Percentiles rank a stretch among this genome's conserved stretches.
Evolutionary conservation across 2,797 vertebrate species (phyloP).

Genomic region (Furcifer pardalis): DNA sequence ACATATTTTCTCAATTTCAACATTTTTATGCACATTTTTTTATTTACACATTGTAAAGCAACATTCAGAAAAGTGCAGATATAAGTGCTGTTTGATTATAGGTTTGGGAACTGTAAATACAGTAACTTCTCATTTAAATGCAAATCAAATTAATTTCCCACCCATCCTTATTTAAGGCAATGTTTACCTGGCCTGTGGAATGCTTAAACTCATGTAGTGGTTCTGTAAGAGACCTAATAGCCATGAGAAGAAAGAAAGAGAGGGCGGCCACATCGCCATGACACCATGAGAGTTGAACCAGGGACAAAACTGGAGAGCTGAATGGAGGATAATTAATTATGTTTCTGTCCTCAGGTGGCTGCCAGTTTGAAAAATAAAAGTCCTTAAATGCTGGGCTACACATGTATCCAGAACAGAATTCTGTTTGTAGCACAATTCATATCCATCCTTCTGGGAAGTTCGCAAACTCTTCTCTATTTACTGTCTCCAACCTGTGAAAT

Average conservation of each 20-base stretch:
- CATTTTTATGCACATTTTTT: not conserved
- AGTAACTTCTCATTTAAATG: not conserved
- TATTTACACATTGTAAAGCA: not conserved
- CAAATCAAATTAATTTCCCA: not conserved
- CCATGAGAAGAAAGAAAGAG: not conserved
- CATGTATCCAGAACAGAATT: not conserved
- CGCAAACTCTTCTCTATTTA: not conserved
- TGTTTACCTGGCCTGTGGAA: not conserved
- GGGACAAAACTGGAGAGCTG: not conserved
- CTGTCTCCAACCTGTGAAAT: not conserved
- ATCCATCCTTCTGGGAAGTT: not conserved
- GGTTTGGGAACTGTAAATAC: not conserved
- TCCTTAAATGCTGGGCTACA: not conserved
- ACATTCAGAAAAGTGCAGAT: not conserved
- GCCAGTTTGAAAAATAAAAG: not conserved
- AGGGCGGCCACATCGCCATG: not conserved
- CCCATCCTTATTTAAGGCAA: not conserved
- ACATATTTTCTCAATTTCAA: not conserved
- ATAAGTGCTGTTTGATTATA: not conserved
- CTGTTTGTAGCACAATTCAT: not conserved
- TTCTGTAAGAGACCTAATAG: not conserved
- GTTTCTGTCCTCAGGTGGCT: not conserved
- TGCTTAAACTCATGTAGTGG: not conserved
- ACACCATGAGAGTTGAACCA: not conserved
- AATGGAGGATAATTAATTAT: not conserved